Evolutionary conservation across 2,888 invertebrate species (phyloP), one percentile per base, ranked within the genome.

Genomic region (Toxonevra muliebris): DNA sequence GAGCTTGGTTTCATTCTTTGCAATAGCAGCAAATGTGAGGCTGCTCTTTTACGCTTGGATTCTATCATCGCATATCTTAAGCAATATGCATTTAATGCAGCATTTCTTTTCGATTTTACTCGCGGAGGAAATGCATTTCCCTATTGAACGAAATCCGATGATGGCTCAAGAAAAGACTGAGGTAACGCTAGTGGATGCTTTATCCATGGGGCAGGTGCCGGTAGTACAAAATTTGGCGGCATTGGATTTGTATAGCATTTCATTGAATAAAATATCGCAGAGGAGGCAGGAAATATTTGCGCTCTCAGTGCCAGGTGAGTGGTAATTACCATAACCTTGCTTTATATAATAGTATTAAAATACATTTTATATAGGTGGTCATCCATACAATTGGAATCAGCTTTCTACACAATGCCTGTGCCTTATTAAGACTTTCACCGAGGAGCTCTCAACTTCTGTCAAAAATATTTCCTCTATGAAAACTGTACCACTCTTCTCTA

Each of bases 341-440:
- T n/a, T n/a, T n/a, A n/a, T n/a, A n/a, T n/a, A n/a, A n/a, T n/a
- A n/a, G n/a, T n/a, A n/a, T n/a, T n/a, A n/a, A n/a, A n/a, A n/a
- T n/a, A n/a, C n/a, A n/a, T 57, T 9, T 42, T 41, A 20, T 54
- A 19, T 42, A 76, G 76, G 95, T 19, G 94, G 94, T 42, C 95
- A 95, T 83, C 94, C 96, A 0, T 91, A 93, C 78, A 94, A 93
- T 78, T 96, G 96, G 96, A 93, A 91, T 77, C 88, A 88, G 72
- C 82, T 95, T 11, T 79, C 77, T 57, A 88, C 89, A 68, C 89
- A 89, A 75, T 90, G 91, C 79, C 81, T 93, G 11, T 82, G 83
- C 43, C 85, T 90, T 0, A 87, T 95, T 3, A 89, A 88, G 70
- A 87, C 87, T 53, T 93, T 92, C 74, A 89, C 88, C 3, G 87